A percentile compares a stretch with the other conserved stretches of the same genome.
phyloP scores from a whole-genome alignment of 2,888 invertebrate species.

The Rhagophthalmus giganteus region DNA sequence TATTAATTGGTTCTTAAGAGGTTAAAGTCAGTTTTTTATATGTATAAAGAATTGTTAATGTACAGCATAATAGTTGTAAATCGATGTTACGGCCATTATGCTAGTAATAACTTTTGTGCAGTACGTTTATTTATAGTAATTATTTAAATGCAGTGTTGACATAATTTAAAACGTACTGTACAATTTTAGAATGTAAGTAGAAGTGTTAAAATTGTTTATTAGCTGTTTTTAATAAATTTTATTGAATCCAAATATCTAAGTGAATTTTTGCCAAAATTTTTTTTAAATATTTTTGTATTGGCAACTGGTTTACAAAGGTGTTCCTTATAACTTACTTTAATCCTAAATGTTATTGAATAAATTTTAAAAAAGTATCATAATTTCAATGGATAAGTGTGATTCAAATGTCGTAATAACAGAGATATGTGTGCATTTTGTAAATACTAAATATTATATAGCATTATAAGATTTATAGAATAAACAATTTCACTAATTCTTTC shows the following conservation, averaged over 20 bases:
- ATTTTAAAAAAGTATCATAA: constrained; percentile 15
- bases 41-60: constrained; percentile 11
- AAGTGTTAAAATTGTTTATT: constrained; percentile 30
- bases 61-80: constrained; percentile 20
- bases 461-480: constrained; percentile 51
- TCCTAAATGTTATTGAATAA: constrained; percentile 25
- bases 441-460: constrained; percentile 49
- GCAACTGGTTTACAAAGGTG: not conserved
- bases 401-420: constrained; percentile 42
- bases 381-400: constrained; percentile 34
- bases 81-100: constrained; percentile 15
- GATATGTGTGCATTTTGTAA: constrained; percentile 51
- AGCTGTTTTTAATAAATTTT: constrained; percentile 29
- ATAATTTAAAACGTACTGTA: constrained; percentile 8
- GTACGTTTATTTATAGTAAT: constrained; percentile 14
- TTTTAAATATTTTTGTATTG: constrained; percentile 4
- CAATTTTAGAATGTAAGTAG: constrained; percentile 15
- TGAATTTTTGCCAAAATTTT: not conserved
- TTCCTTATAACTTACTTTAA: constrained; percentile 13
- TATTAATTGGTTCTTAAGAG: no score
- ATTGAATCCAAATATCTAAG: constrained; percentile 8
- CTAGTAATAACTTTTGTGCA: constrained; percentile 15
- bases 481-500: constrained; percentile 23
- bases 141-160: not conserved
- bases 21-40: constrained; percentile 9